Evolutionary conservation across 35 echinoderm and acorn worm species (phyloP).

Genomic region (Acanthaster planci): DNA sequence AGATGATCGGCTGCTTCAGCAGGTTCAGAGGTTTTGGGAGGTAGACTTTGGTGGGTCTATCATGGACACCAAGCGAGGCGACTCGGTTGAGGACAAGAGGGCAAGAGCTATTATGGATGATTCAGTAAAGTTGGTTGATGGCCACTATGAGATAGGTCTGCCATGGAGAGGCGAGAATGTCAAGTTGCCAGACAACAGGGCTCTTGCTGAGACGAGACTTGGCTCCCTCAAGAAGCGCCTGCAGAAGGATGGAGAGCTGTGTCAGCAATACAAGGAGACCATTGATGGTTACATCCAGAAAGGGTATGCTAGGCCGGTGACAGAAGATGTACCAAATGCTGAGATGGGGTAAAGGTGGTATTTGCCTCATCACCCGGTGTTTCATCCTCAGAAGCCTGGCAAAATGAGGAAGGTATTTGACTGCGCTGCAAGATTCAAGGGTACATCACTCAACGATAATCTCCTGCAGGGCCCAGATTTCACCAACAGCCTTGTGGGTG

Average conservation of each 20-base stretch:
- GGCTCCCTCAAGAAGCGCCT: slow-evolving; percentile 2
- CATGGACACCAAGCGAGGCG: not conserved
- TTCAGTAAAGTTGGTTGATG: slow-evolving; percentile 24
- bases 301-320: slow-evolving; percentile 57
- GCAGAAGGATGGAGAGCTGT: not conserved
- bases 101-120: not conserved
- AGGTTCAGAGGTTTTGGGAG: slow-evolving; percentile 24
- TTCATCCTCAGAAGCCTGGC: slow-evolving; percentile 69
- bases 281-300: slow-evolving; percentile 39
- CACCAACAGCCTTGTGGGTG: slow-evolving; percentile 57
- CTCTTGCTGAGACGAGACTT: not conserved
- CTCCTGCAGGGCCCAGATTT: slow-evolving; percentile 72
- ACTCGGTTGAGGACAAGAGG: slow-evolving; percentile 11
- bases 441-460: slow-evolving; percentile 57
- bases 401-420: slow-evolving; percentile 68
- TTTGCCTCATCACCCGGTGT: slow-evolving; percentile 65
- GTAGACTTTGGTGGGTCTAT: slow-evolving; percentile 50
- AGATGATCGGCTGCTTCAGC: not conserved
- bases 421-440: slow-evolving; percentile 57
- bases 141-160: slow-evolving; percentile 59
- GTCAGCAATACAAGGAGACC: slow-evolving; percentile 32
- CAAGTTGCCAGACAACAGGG: slow-evolving; percentile 34
- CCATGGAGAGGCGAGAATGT: slow-evolving; percentile 39
- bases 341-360: slow-evolving; percentile 44
- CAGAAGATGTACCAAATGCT: not conserved